Base-by-base conservation (phyloP, 1,140 invertebrate genomes). In the Diplogasteroides magnus region DNA sequence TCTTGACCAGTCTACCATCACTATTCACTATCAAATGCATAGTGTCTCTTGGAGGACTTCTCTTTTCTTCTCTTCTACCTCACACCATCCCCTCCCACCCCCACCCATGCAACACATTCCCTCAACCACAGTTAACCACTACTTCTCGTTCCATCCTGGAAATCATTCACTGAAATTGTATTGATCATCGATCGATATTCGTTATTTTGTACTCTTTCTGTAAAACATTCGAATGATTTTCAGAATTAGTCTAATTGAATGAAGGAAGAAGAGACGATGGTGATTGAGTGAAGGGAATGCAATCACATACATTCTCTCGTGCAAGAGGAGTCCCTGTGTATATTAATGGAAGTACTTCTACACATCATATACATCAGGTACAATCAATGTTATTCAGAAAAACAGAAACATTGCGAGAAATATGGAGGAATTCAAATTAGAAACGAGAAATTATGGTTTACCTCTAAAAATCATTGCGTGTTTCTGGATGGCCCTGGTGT, bases 301-400 rank as follows among this genome's bases (percentile, higher is more conserved):
- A 75, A 60, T 75, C 74, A 32, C 74, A 75, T 31, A 75, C 74
- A 27, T 75, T 75, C 67, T 61, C 71, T 59, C 66, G 72, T n/a
- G 65, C 63, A 29, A 67, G 74, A 31, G 74, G 74, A 28, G 67
- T 71, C n/a, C 66, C 74, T 11, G 68, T 75, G 19, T 60, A 58
- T 31, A 66, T 74, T 23, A 75, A 75, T 63, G 74, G 74, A 31
- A 56, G 57, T 48, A 56, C 61, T 11, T 70, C 68, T 25, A 26
- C 68, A 72, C 60, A 23, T 28, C 15, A 48, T 71, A 27, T 63
- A 63, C 55, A 55, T 64, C 23, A 31, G 57, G 2, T 61, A 69
- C 68, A 29, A 19, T 32, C 23, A 23, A 31, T 15, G 25, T 0
- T 31, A 31, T 11, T 11, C 28, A 28, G 13, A 31, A 28, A 31